Evolutionary conservation across 1,140 invertebrate species (phyloP).

Genomic region (Lucilia sericata): DNA sequence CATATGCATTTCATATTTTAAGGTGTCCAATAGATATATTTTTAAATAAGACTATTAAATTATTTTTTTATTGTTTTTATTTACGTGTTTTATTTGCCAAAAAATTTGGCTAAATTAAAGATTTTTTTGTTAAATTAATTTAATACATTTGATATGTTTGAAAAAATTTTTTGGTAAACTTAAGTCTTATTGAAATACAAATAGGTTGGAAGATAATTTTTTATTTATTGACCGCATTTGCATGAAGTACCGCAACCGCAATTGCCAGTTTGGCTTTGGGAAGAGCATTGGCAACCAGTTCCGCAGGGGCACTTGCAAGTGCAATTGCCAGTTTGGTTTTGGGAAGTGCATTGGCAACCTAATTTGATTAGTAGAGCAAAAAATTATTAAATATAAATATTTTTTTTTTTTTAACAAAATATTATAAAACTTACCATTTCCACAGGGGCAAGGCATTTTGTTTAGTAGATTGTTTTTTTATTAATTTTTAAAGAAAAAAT

Average conservation of each 20-base stretch:
- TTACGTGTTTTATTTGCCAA: too few species aligned
- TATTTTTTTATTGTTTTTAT: too few species aligned
- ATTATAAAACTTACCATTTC: slow-evolving; percentile 43
- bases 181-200: too few species aligned
- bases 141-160: too few species aligned
- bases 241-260: slow-evolving; percentile 60
- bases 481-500: background rate
- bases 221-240: slow-evolving; percentile 54
- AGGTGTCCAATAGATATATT: too few species aligned
- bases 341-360: slow-evolving; percentile 63
- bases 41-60: too few species aligned
- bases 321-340: slow-evolving; percentile 56
- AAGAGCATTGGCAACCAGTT: slow-evolving; percentile 45
- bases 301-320: slow-evolving; percentile 58
- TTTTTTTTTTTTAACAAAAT: background rate
- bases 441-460: slow-evolving; percentile 50
- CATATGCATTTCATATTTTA: too few species aligned
- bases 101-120: too few species aligned
- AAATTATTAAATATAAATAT: too few species aligned
- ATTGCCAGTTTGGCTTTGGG: slow-evolving; percentile 54
- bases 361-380: background rate
- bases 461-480: slow-evolving; percentile 22
- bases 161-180: too few species aligned
- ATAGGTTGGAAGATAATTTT: too few species aligned
- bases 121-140: too few species aligned